phyloP scores from a whole-genome alignment of 2,113 vertebrate species.

The Urocolius indicus region DNA sequence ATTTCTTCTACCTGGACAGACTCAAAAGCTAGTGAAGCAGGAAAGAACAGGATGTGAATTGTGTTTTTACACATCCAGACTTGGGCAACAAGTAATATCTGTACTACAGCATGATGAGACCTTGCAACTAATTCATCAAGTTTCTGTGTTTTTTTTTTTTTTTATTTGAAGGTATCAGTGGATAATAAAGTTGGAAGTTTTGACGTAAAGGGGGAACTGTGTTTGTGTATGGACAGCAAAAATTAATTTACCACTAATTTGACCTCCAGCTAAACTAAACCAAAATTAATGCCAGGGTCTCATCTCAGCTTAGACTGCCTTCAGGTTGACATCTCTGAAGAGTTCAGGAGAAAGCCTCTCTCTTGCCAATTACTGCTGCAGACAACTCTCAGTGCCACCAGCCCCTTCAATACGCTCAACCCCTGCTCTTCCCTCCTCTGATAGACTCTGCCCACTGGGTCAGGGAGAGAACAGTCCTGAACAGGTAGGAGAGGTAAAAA shows the following conservation, averaged over 20 bases:
- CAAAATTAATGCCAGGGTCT: not conserved
- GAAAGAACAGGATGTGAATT: not conserved
- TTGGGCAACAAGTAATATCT: rapidly evolving
- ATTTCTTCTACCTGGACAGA: not conserved
- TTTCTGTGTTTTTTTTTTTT: not conserved
- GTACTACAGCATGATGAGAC: not conserved
- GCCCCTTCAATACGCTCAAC: not conserved
- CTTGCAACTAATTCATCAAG: not conserved
- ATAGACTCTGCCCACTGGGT: not conserved
- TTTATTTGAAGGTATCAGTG: not conserved
- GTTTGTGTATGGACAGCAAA: not conserved
- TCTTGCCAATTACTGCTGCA: not conserved
- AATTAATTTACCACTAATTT: not conserved
- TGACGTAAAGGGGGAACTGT: not conserved
- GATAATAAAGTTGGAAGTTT: not conserved
- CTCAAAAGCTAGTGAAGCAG: not conserved
- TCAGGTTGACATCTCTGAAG: not conserved
- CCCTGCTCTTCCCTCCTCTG: rapidly evolving
- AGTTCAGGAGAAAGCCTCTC: not conserved
- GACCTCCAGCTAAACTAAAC: not conserved
- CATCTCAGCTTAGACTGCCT: not conserved
- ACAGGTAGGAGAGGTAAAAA: not conserved
- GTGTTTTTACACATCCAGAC: not conserved
- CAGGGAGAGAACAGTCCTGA: not conserved
- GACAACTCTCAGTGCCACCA: not conserved